These are phyloP conservation scores for Pollicipes pollicipes DNA, from an alignment of 1,140 invertebrate genomes.

Conservation along the genomic window DNA sequence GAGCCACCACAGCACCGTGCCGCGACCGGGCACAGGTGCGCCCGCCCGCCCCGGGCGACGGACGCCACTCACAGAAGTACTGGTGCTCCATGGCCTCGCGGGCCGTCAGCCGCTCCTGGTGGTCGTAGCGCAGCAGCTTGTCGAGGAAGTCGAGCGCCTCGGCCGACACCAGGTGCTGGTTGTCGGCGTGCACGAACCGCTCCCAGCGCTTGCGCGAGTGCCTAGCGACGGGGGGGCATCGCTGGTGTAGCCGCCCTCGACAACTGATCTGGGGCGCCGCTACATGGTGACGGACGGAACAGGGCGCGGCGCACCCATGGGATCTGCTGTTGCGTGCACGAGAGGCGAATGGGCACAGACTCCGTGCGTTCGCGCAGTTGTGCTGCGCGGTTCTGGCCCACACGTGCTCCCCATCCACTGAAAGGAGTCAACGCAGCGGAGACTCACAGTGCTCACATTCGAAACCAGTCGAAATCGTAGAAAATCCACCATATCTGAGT, in stretches of 20 bases:
- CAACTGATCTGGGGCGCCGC: too few relatives aligned
- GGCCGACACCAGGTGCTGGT: constrained; percentile 94
- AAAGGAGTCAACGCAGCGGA: too few relatives aligned
- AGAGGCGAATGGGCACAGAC: too few relatives aligned
- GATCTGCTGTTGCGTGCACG: too few relatives aligned
- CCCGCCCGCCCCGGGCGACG: constrained; percentile 26
- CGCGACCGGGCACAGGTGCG: constrained; percentile 49
- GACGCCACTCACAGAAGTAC: constrained; percentile 67
- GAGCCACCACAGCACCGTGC: constrained; percentile 68
- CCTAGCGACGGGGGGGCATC: constrained; percentile 43
- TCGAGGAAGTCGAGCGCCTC: constrained; percentile 98
- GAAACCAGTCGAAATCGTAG: too few relatives aligned
- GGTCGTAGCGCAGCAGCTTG: constrained; percentile 96
- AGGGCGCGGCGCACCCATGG: too few relatives aligned
- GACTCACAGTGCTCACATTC: too few relatives aligned
- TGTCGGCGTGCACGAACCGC: constrained; percentile 96
- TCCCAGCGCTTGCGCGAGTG: constrained; percentile 99
- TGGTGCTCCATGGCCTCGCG: constrained; percentile 99
- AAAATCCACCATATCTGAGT: too few relatives aligned
- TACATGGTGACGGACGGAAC: background rate
- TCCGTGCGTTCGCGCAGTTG: too few relatives aligned
- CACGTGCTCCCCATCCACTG: too few relatives aligned
- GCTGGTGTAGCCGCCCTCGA: too few relatives aligned
- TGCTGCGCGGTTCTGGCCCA: too few relatives aligned
- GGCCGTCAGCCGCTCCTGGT: constrained; percentile 93